These are phyloP conservation scores for Ariopsis seemanni DNA, from an alignment of 2,113 vertebrate species.

Conservation along the genomic window DNA sequence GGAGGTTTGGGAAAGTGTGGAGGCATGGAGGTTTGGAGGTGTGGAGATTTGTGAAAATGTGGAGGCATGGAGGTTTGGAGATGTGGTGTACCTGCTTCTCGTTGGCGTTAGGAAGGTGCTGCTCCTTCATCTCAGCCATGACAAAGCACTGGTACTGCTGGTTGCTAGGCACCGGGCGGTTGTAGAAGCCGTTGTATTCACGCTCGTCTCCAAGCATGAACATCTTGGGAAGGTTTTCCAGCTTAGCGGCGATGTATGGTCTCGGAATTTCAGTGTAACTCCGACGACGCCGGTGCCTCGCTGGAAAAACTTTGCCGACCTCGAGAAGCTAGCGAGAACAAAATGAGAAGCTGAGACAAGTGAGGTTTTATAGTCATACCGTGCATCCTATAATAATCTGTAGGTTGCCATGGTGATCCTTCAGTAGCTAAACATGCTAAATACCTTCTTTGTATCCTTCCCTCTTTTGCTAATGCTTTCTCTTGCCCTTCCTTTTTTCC, in stretches of 20 bases:
- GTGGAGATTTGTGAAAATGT: background rate
- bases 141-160: slow-evolving; percentile 89
- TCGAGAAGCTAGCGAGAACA: slow-evolving; percentile 79
- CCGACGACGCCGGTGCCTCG: slow-evolving; percentile 72
- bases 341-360: background rate
- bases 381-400: background rate
- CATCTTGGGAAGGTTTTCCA: slow-evolving; percentile 82
- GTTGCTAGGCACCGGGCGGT: slow-evolving; percentile 82
- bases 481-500: too few species aligned
- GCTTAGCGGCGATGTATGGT: slow-evolving; percentile 87
- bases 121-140: slow-evolving; percentile 84
- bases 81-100: slow-evolving; percentile 50
- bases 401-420: background rate
- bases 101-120: slow-evolving; percentile 74
- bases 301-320: slow-evolving; percentile 64
- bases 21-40: background rate
- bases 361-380: too few species aligned
- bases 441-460: background rate
- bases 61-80: background rate
- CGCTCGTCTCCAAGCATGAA: slow-evolving; percentile 91
- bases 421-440: background rate
- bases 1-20: background rate
- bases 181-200: slow-evolving; percentile 87
- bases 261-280: slow-evolving; percentile 77
- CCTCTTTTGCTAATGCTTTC: background rate